Evolutionary conservation across 23 tunicate species (phyloP), one percentile per base, ranked within the genome.

Genomic region (Pegea sp.): DNA sequence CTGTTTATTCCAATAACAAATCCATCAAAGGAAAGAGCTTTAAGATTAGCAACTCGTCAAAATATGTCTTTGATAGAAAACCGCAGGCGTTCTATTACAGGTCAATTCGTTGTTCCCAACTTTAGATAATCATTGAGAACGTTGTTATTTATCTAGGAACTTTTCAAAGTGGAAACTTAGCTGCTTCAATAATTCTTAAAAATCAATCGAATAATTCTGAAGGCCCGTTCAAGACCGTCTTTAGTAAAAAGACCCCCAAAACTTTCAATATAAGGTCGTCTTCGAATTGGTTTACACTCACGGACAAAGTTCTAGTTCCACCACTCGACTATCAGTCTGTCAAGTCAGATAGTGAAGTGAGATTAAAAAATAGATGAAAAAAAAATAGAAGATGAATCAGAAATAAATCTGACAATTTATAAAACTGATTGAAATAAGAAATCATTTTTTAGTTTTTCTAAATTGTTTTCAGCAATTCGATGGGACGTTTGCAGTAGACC

Each of bases 1-100:
- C 72, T 84, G 19, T 31, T 63, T 42, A 60, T 84, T 29, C 95
- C 95, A 18, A 64, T 84, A 22, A 84, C 84, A 5, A 84, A 84
- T 43, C 66, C 52, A 16, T 66, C 73, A 3, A 84, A 84, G 48
- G 95, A 84, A 30, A 60, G 53, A 32, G 95, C 95, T 16, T 34
- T 84, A 42, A 43, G 73, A 22, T 2, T 68, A 16, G 95, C 95
- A 6, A 75, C 95, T 2, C 66, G 52, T 19, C 95, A 84, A 42
- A 50, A 76, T 31, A 84, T 84, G 95, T 67, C 84, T 1, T 50
- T 67, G 51, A 65, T 52, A 56, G 95, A 84, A 46, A 60, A 73
- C 49, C 53, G 65, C 25, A 54, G 95, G 22, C 56, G 95, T 29
- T 25, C 38, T 4, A 33, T 84, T 24, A 84, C 95, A 13, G 95